phyloP scores from a whole-genome alignment of 1,140 invertebrate genomes.

The Gonioctena quinquepunctata region DNA sequence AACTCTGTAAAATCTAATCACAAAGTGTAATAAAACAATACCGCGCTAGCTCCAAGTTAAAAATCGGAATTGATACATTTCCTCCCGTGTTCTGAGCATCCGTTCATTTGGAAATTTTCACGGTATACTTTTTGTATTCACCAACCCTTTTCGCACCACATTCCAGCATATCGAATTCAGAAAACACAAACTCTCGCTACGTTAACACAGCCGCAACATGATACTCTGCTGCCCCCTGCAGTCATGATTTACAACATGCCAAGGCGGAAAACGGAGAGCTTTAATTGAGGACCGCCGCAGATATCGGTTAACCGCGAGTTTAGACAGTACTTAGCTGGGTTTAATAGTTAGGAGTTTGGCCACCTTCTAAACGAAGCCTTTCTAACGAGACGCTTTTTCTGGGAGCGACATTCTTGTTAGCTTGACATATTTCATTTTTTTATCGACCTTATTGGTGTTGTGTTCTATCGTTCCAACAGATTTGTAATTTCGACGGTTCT shows the following conservation, averaged over 20 bases:
- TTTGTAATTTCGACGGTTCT: neutral
- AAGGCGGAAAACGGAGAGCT: neutral
- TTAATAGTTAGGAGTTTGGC: neutral
- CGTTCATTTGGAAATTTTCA: too few species aligned
- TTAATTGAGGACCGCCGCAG: constrained; percentile 8
- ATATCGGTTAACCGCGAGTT: constrained; percentile 11
- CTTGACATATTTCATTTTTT: neutral
- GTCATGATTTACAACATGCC: constrained; percentile 11
- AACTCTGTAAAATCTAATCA: too few species aligned
- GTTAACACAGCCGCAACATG: constrained; percentile 13
- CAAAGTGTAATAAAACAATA: too few species aligned
- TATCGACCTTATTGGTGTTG: neutral
- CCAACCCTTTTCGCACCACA: neutral
- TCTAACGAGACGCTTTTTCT: neutral
- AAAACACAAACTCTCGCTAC: constrained; percentile 6
- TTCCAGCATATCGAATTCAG: constrained; percentile 3
- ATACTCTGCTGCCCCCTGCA: constrained; percentile 11
- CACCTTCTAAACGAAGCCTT: neutral
- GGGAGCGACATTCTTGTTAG: neutral
- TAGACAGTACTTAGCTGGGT: neutral
- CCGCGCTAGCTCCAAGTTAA: neutral
- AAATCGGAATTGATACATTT: neutral
- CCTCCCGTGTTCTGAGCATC: too few species aligned
- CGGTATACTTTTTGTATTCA: too few species aligned
- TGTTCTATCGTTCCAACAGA: neutral